phyloP scores from a whole-genome alignment of 2,797 vertebrate genomes.

The Xenopus petersii region DNA sequence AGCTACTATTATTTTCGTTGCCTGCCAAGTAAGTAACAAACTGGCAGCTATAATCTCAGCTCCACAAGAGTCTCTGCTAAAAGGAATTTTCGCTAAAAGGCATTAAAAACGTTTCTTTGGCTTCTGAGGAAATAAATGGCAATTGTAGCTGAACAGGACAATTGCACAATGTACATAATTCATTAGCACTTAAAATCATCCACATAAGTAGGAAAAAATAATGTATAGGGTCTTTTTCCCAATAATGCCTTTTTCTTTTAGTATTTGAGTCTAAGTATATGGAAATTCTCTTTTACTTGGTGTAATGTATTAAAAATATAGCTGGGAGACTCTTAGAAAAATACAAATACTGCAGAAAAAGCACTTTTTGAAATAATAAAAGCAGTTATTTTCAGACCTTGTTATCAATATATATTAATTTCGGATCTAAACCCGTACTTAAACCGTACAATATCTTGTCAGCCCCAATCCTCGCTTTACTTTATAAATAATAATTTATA shows the following conservation, averaged over 20 bases:
- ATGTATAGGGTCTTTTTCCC: background rate
- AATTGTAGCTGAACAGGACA: conserved; percentile 4
- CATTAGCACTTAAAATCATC: conserved; percentile 60
- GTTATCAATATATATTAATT: no score
- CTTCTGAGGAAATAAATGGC: background rate
- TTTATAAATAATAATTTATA: no score
- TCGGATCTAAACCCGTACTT: no score
- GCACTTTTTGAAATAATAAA: no score
- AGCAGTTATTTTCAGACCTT: no score
- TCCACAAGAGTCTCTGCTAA: conserved; percentile 5
- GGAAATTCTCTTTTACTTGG: no score
- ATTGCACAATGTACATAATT: conserved; percentile 43
- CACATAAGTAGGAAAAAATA: conserved; percentile 41
- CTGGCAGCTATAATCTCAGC: conserved; percentile 30
- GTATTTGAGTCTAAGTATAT: background rate
- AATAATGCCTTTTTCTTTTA: background rate
- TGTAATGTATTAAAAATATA: no score
- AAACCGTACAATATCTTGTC: no score
- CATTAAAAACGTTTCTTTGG: background rate
- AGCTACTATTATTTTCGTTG: conserved; percentile 43
- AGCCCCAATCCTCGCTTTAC: no score
- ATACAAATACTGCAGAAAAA: no score
- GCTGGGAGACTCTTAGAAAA: no score
- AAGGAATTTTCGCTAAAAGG: background rate
- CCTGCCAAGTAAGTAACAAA: conserved; percentile 38